phyloP scores from a whole-genome alignment of 2,797 vertebrate species.

The Clangula hyemalis region DNA sequence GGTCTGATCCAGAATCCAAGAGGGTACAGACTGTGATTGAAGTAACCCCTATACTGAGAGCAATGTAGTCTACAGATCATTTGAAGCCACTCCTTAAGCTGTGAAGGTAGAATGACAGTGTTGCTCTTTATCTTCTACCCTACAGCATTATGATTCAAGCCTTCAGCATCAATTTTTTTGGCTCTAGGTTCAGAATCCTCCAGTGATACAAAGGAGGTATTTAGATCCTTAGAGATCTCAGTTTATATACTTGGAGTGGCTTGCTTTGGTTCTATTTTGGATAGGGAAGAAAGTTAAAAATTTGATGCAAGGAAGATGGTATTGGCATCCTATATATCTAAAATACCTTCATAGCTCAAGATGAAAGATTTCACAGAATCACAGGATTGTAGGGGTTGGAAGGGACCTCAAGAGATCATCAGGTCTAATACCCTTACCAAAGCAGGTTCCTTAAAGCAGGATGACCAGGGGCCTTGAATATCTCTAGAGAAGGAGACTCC shows the following conservation, averaged over 20 bases:
- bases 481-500: too few relatives aligned
- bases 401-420: too few relatives aligned
- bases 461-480: too few relatives aligned
- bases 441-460: too few relatives aligned
- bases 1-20: neutral
- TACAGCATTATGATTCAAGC: neutral
- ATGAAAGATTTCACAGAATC: neutral
- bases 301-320: neutral
- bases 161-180: neutral
- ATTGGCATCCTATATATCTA: neutral
- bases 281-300: neutral
- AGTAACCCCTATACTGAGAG: neutral
- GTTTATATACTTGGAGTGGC: neutral
- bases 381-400: too few relatives aligned
- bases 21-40: neutral
- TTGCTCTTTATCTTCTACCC: neutral
- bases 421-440: too few relatives aligned
- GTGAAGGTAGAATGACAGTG: fast-evolving
- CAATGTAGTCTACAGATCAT: neutral
- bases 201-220: neutral
- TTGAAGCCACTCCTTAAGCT: neutral
- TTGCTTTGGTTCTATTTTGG: neutral
- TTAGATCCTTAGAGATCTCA: neutral
- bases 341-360: neutral
- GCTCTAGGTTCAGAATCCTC: neutral